Evolutionary conservation across 2,888 invertebrate species (phyloP), one percentile per base, ranked within the genome.

Genomic region (Apamea epomidion): DNA sequence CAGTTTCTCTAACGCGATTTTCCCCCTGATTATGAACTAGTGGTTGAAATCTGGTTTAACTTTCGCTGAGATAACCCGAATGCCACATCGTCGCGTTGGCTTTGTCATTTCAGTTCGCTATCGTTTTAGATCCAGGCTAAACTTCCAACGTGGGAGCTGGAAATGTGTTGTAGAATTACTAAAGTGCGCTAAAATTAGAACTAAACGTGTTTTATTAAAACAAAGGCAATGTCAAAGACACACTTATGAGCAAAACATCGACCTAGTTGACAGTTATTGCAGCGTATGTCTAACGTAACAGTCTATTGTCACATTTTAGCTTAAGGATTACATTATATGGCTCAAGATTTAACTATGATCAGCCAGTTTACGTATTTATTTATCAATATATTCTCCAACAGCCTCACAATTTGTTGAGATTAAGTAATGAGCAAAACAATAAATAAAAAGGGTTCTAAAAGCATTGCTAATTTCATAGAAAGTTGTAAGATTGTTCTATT

Each of bases 1-100:
- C 54, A 67, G 37, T 73, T 78, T 67, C 64, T 18, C 74, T 65
- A 58, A 71, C 14, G 48, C 69, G 21, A 76, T 75, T 78, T 78
- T 72, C 62, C n/a, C 58, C 6, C n/a, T 32, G 78, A 81, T 81
- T 86, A 76, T 86, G 65, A 84, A 87, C 71, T 69, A 58, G 10
- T 72, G 71, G 76, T 76, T 81, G 62, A 67, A 76, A 81, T 81
- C 78, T 87, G 84, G 87, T 86, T 86, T 76, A 86, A 87, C 78
- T 84, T 86, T 84, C 71, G n/a, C 81, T 69, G 72, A 64, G 87
- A 87, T 87, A 84, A 78, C 78, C 78, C 64, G 62, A 81, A 81
- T 78, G 64, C 67, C 76, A 60, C 14, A 68, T 76, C 65, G 65
- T 25, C 25, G 25, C 54, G 81, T 64, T 81, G 75, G 54, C 68